Base-by-base conservation (phyloP, 1,140 invertebrate genomes). In the Bombyx mandarina region DNA sequence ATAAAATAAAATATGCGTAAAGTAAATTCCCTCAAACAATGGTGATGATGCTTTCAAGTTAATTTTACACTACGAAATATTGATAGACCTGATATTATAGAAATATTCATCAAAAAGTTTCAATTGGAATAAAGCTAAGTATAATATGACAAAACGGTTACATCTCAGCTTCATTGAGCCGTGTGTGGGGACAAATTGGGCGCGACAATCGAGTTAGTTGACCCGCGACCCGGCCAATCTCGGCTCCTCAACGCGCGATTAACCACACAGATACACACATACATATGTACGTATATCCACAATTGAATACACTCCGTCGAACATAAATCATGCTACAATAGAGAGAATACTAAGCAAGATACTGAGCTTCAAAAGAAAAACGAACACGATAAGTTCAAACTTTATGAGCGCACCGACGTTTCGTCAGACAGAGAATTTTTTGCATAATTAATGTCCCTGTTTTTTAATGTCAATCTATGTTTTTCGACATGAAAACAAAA, bases 191-290 rank as follows among this genome's bases (percentile, higher is more conserved):
- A 80, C 76, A 77, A 80, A 83, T 83, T 83, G 77, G 77, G 69
- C 69, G 76, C 78, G 79, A 73, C 76, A 82, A 83, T 82, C 75
- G 77, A 83, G 79, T 85, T 82, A 85, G 69, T 80, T 82, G 82
- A 85, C 80, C 80, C 79, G 67, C 50, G 69, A 67, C 61, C 63
- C 62, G 65, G 35, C 50, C 75, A 77, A 77, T 77, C 75, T 71
- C 67, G 56, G 68, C 65, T 62, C 53, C 57, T 54, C 57, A 70
- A 61, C 67, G 60, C 60, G 50, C 64, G 63, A 70, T 75, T 67
- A 69, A 69, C 67, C 67, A 45, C 67, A 68, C 58, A 62, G 56
- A 35, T 35, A 35, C 26, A 35, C 26, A 35, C 26, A 35, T 35
- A 35, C 26, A 35, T 35, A 35, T 35, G 26, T 35, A 35, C 4